Conservation (phyloP, 2,113 vertebrate genomes). For the Catagonus wagneri region DNA sequence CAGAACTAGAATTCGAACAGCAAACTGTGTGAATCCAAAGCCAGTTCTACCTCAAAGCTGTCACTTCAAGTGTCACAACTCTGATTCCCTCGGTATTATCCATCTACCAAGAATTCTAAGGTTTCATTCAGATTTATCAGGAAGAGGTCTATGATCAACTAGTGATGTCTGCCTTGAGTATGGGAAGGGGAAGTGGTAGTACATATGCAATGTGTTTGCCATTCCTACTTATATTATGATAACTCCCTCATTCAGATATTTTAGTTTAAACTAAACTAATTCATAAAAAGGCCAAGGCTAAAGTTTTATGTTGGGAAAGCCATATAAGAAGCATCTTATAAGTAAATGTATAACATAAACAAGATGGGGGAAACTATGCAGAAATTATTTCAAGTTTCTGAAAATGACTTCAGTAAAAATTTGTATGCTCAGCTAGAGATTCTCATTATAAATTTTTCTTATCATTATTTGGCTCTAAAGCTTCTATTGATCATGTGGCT, state of each 20-base stretch:
- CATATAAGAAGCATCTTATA: background rate
- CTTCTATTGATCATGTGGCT: background rate
- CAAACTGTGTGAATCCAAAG: background rate
- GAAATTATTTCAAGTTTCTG: background rate
- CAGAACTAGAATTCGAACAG: background rate
- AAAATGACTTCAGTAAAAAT: constrained; percentile 28
- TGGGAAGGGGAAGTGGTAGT: background rate
- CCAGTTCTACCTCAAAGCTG: background rate
- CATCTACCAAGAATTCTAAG: background rate
- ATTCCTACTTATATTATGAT: background rate
- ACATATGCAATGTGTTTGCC: background rate
- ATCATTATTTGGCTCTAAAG: background rate
- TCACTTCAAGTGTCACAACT: background rate
- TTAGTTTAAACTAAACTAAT: background rate
- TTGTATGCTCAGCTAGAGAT: background rate
- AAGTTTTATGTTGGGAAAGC: background rate
- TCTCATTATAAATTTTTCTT: background rate
- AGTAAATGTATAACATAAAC: background rate
- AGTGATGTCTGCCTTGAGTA: background rate
- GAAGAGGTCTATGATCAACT: background rate
- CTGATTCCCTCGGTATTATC: background rate
- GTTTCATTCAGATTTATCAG: background rate
- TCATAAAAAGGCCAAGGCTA: background rate
- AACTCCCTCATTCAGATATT: background rate
- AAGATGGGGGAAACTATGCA: background rate